Percentiles rank a stretch among this genome's conserved stretches.
phyloP scores from a whole-genome alignment of 92 coral and sea anemone species.

The Porites divaricata region DNA sequence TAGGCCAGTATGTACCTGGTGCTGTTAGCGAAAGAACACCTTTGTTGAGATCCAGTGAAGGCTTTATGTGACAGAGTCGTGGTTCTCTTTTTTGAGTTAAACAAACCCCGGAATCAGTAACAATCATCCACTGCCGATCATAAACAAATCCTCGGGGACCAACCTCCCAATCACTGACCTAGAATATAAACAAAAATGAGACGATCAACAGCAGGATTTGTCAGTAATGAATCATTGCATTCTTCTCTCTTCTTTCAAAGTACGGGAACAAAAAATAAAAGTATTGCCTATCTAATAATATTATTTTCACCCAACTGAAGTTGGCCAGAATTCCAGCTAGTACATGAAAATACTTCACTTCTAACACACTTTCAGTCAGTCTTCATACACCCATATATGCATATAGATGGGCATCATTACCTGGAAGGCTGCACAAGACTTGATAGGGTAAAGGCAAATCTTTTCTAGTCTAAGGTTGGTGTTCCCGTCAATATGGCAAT shows the following conservation, averaged over 20 bases:
- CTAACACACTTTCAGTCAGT: no score
- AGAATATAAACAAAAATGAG: background rate
- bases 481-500: background rate
- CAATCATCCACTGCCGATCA: slow-evolving; percentile 96
- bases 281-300: no score
- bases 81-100: slow-evolving; percentile 95
- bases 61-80: slow-evolving; percentile 82
- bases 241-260: background rate
- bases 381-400: background rate
- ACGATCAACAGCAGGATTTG: background rate
- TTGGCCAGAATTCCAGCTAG: no score
- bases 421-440: slow-evolving; percentile 98
- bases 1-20: slow-evolving; percentile 66
- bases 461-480: slow-evolving; percentile 50
- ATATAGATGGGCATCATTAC: slow-evolving; percentile 24
- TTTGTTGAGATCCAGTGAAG: slow-evolving; percentile 61
- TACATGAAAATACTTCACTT: no score
- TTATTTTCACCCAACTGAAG: no score
- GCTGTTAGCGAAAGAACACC: slow-evolving; percentile 65
- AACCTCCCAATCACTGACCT: slow-evolving; percentile 87
- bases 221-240: background rate
- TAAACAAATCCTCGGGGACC: slow-evolving; percentile 85
- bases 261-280: no score
- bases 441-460: slow-evolving; percentile 91
- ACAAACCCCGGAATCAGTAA: slow-evolving; percentile 80